Evolutionary conservation across 2,797 vertebrate genomes (phyloP).

Genomic region (Macroramphosus scolopax): DNA sequence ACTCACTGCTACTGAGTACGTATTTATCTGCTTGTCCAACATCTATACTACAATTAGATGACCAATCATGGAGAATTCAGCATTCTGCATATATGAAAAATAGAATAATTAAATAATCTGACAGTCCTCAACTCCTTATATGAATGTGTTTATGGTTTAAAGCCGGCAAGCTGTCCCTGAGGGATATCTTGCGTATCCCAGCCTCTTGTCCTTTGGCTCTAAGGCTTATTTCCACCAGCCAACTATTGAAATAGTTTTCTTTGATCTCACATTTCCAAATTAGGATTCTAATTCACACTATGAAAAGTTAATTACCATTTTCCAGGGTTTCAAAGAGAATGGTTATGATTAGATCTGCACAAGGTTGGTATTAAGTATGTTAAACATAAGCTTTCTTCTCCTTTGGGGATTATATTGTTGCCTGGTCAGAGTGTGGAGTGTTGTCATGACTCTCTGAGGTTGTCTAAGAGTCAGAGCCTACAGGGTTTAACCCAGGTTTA

Average conservation of each 20-base stretch:
- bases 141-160: conserved; percentile 31
- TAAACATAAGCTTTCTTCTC: conserved; percentile 26
- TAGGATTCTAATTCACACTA: conserved; percentile 88
- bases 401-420: too few relatives aligned
- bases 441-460: conserved; percentile 42
- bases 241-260: conserved; percentile 79
- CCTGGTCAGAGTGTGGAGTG: too few relatives aligned
- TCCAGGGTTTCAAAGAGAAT: conserved; percentile 84
- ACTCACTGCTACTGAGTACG: conserved; percentile 31
- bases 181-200: conserved; percentile 48
- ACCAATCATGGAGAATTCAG: conserved; percentile 1
- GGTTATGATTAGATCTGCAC: conserved; percentile 67
- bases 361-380: conserved; percentile 69
- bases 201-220: conserved; percentile 59
- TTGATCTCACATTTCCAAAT: conserved; percentile 89
- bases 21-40: conserved; percentile 47
- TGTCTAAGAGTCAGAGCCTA: conserved; percentile 41
- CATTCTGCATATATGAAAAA: background rate
- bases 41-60: conserved; percentile 8
- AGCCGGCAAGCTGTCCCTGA: conserved; percentile 53
- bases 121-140: conserved; percentile 33
- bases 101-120: conserved; percentile 10
- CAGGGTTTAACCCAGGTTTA: conserved; percentile 20
- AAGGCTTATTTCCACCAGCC: conserved; percentile 79
- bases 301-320: conserved; percentile 89